Conservation (phyloP, 2,888 invertebrate genomes). For the Agonopterix subpropinquella region DNA sequence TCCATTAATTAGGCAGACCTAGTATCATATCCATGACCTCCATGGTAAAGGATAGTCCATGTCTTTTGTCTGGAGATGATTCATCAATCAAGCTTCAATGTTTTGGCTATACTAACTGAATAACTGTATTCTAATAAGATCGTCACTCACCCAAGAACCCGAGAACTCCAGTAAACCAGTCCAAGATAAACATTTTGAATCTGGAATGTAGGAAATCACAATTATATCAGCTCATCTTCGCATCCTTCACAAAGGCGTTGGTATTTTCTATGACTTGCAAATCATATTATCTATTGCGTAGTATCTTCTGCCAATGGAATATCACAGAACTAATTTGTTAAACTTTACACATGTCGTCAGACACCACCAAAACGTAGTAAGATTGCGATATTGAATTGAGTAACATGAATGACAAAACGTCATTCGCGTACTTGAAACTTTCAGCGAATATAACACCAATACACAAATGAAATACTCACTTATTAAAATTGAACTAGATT, state of each 20-base stretch:
- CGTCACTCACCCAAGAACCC: constrained; percentile 90
- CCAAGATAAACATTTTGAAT: constrained; percentile 93
- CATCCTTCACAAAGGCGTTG: constrained; percentile 42
- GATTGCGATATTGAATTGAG: constrained; percentile 60
- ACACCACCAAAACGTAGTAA: constrained; percentile 38
- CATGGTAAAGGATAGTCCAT: too few relatives aligned
- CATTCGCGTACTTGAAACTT: constrained; percentile 56
- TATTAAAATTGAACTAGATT: constrained; percentile 66
- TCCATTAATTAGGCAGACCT: too few relatives aligned
- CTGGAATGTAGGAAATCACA: constrained; percentile 47
- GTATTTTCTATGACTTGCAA: constrained; percentile 59
- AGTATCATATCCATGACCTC: too few relatives aligned
- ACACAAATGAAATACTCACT: constrained; percentile 54
- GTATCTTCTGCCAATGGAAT: constrained; percentile 24
- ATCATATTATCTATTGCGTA: constrained; percentile 43
- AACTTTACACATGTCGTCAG: constrained; percentile 26
- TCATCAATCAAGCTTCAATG: too few relatives aligned
- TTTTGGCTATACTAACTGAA: background rate
- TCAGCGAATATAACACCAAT: constrained; percentile 29
- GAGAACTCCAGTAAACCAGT: constrained; percentile 96
- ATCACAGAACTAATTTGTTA: constrained; percentile 21
- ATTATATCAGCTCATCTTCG: constrained; percentile 30
- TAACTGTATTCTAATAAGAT: constrained; percentile 1
- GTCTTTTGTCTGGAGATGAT: too few relatives aligned
- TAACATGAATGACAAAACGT: constrained; percentile 66